A percentile compares a stretch with the other conserved stretches of the same genome.
phyloP scores from a whole-genome alignment of 2,113 vertebrate genomes.

The Phyllostomus hastatus region DNA sequence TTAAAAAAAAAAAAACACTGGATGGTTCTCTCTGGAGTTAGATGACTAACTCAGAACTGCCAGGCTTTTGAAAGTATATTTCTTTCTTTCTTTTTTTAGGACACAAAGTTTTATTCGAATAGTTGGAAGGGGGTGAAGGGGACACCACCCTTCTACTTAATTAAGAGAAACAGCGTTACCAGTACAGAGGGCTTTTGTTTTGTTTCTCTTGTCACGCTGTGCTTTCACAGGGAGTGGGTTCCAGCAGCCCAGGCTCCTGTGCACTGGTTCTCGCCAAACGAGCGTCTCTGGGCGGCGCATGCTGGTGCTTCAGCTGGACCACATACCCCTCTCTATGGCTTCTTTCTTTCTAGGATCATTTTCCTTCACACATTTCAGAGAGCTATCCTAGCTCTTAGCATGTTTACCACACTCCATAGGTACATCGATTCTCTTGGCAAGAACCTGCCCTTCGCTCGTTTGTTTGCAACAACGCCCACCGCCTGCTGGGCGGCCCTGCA shows the following conservation, averaged over 20 bases:
- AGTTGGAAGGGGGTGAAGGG: background rate
- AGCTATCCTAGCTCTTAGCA: background rate
- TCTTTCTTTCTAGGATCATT: background rate
- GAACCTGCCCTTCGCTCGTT: background rate
- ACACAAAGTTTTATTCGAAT: background rate
- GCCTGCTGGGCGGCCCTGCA: background rate
- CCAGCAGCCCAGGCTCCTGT: background rate
- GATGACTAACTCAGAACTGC: background rate
- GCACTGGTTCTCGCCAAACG: background rate
- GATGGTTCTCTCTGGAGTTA: background rate
- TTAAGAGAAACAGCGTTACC: background rate
- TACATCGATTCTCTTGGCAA: background rate
- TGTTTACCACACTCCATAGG: background rate
- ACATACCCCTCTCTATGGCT: background rate
- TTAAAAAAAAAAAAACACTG: background rate
- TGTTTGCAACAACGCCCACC: background rate
- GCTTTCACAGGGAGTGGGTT: background rate
- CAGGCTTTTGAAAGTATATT: background rate
- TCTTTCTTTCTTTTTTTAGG: background rate
- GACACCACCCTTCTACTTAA: background rate
- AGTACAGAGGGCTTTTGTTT: background rate
- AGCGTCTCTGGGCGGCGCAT: background rate
- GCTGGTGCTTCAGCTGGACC: background rate
- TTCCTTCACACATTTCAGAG: background rate
- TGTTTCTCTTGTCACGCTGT: background rate